phyloP scores from a whole-genome alignment of 2,888 invertebrate genomes.

The Drosophila borealis region DNA sequence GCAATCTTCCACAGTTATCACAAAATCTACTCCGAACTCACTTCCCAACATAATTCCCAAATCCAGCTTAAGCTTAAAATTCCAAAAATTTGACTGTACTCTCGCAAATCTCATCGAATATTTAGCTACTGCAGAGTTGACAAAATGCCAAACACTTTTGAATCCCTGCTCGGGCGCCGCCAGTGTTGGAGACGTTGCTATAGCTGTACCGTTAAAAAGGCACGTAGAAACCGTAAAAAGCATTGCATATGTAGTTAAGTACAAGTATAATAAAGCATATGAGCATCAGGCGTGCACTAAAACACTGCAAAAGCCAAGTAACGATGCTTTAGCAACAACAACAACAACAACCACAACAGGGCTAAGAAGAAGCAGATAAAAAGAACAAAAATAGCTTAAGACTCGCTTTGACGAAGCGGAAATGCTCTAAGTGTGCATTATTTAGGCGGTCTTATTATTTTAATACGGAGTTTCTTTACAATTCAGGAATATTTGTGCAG shows the following conservation, averaged over 20 bases:
- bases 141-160: conserved; percentile 17
- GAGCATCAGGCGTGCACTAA: conserved; percentile 65
- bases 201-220: conserved; percentile 39
- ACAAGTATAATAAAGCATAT: conserved; percentile 67
- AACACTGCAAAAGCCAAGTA: conserved; percentile 42
- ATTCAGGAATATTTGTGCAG: background rate
- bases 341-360: background rate
- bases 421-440: conserved; percentile 34
- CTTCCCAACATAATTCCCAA: too few species aligned
- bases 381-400: conserved; percentile 6
- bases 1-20: background rate
- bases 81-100: background rate
- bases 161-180: conserved; percentile 24
- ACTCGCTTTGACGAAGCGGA: conserved; percentile 31
- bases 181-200: conserved; percentile 11
- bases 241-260: conserved; percentile 60
- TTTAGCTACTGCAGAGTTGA: conserved; percentile 15
- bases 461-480: too few species aligned
- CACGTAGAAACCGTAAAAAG: conserved; percentile 70
- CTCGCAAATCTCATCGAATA: conserved; percentile 14
- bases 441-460: background rate
- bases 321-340: conserved; percentile 22
- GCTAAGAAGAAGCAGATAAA: conserved; percentile 1
- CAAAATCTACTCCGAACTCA: too few species aligned
- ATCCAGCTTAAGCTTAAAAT: background rate